Conservation (phyloP, 1,140 invertebrate species). For the Hylaeus anthracinus region DNA sequence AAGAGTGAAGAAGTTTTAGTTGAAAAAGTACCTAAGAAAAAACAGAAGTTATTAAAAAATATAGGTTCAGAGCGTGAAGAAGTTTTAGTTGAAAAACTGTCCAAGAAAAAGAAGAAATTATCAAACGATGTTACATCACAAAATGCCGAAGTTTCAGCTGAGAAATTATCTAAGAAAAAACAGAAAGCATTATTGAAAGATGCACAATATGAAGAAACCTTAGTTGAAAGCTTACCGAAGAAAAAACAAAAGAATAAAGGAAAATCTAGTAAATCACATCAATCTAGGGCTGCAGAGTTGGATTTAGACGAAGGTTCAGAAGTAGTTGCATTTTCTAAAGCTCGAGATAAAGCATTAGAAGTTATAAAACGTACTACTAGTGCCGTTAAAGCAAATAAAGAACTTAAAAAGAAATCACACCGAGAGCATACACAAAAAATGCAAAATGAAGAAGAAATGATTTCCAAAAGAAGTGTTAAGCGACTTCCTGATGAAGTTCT, state of each 20-base stretch:
- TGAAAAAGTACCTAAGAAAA: slow-evolving; percentile 4
- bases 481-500: slow-evolving; percentile 61
- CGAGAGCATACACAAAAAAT: slow-evolving; percentile 27
- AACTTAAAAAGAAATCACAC: slow-evolving; percentile 35
- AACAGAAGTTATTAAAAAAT: slow-evolving; percentile 3
- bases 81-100: background rate
- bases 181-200: slow-evolving; percentile 6
- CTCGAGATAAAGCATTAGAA: slow-evolving; percentile 16
- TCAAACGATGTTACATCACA: background rate
- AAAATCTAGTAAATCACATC: background rate
- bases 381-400: slow-evolving; percentile 24
- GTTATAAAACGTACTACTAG: slow-evolving; percentile 18
- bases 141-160: background rate
- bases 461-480: slow-evolving; percentile 41
- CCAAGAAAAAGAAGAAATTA: slow-evolving; percentile 14
- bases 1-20: background rate
- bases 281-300: background rate
- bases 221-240: background rate
- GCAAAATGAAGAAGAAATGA: background rate
- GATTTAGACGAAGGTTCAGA: slow-evolving; percentile 26
- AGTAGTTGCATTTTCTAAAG: slow-evolving; percentile 26
- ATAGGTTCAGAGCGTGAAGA: background rate
- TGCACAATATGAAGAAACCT: background rate
- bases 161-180: slow-evolving; percentile 29
- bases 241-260: slow-evolving; percentile 24